Evolutionary conservation across 1,140 invertebrate genomes (phyloP).

Genomic region (Drosophila watanabei): DNA sequence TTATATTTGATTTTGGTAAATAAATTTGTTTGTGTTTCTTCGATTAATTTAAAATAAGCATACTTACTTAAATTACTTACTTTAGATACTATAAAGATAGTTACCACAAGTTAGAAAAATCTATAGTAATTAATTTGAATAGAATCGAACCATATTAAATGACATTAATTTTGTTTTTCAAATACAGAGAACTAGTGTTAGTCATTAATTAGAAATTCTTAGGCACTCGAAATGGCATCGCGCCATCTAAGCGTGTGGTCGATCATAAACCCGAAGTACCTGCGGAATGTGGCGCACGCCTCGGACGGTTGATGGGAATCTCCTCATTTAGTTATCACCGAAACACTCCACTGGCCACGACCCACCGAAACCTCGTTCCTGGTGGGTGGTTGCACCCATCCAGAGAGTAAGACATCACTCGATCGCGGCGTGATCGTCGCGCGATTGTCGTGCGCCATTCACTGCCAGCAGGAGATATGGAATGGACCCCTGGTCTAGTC

Average conservation of each 20-base stretch:
- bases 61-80: no score
- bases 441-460: conserved; percentile 43
- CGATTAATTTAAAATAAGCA: no score
- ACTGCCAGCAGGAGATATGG: conserved; percentile 26
- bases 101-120: no score
- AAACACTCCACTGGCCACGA: conserved; percentile 25
- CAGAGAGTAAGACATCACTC: conserved; percentile 34
- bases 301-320: conserved; percentile 19
- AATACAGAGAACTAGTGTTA: not conserved
- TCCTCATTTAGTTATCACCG: conserved; percentile 41
- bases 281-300: conserved; percentile 20
- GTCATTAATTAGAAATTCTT: not conserved
- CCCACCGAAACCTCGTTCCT: conserved; percentile 11
- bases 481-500: conserved; percentile 16
- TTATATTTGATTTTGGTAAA: no score
- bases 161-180: not conserved
- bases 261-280: conserved; percentile 10
- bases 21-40: no score
- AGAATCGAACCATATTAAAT: not conserved
- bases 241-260: not conserved
- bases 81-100: no score
- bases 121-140: no score
- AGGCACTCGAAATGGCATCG: not conserved
- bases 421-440: conserved; percentile 45
- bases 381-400: conserved; percentile 10